These are phyloP conservation scores for Ceriagrion tenellum DNA, from an alignment of 2,888 invertebrate genomes.

Conservation along the genomic window DNA sequence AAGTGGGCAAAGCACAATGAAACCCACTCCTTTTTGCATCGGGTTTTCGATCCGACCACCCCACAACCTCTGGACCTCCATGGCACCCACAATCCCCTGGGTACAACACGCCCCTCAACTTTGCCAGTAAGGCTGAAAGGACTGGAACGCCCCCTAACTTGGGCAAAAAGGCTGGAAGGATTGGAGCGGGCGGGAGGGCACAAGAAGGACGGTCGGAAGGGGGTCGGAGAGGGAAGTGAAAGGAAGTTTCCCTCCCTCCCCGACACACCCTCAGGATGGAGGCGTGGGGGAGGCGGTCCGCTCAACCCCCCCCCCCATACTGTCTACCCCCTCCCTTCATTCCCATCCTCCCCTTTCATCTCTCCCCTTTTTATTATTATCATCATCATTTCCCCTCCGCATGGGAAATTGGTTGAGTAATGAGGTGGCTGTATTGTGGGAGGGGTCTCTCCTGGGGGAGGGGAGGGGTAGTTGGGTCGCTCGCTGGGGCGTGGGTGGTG, in stretches of 20 bases:
- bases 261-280: not conserved
- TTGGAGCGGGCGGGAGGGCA: not conserved
- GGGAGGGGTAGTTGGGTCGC: not conserved
- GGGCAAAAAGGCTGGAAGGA: not conserved
- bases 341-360: not conserved
- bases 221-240: not conserved
- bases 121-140: not conserved
- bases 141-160: not conserved
- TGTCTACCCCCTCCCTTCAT: not conserved
- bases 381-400: slow-evolving; percentile 55
- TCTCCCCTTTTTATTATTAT: slow-evolving; percentile 31
- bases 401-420: slow-evolving; percentile 65
- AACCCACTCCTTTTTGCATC: not conserved
- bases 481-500: not conserved
- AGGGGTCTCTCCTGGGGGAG: not conserved
- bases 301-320: not conserved
- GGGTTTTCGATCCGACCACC: not conserved
- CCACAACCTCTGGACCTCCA: not conserved
- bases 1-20: not conserved
- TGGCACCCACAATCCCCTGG: not conserved
- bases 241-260: slow-evolving; percentile 23
- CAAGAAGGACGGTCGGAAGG: not conserved
- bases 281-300: not conserved
- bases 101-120: not conserved
- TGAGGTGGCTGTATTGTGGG: slow-evolving; percentile 44